Base-by-base conservation (phyloP, 1,140 invertebrate species). In the Drosophila burlai region DNA sequence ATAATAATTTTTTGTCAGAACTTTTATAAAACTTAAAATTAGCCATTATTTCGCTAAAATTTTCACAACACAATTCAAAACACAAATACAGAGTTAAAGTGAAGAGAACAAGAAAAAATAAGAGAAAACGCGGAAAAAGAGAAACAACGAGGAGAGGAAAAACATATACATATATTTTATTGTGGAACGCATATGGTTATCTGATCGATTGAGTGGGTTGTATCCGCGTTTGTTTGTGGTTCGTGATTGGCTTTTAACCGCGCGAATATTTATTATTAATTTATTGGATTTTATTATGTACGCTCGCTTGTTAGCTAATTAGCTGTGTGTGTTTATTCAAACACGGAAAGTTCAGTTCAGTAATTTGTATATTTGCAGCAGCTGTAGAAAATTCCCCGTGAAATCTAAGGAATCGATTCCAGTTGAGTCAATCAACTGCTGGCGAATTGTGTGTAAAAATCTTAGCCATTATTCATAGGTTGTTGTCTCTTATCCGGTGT, bases 211-310 rank as follows among this genome's bases (percentile, higher is more conserved):
- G 43, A 50, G 67, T 60, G 46, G 71, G 31, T 15, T n/a, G 43
- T 36, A 42, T 60, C n/a, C 18, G 57, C 49, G 45, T 64, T 63
- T 66, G 65, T 62, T 73, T 74, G 59, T 64, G 61, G 59, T 45
- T 62, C 45, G 66, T 54, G 63, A 76, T 83, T 63, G 67, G 47
- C 50, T 86, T 57, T 57, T 66, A 58, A 47, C 45, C 52, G 60
- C 50, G 42, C 43, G 73, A 60, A 66, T 78, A 77, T 83, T 80
- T 66, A 80, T 71, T 77, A 79, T 80, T 80, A 66, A 83, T 76
- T 87, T 83, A 89, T 80, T 58, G 43, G 26, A 49, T 71, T 77
- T 87, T 57, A 73, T 76, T 77, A 76, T 66, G 69, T 66, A 60
- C 63, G 36, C 38, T 40, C 40, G 40, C 49, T 31, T 36, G 69